Evolutionary conservation across 1,140 invertebrate species (phyloP).

Genomic region (Cheumatopsyche charites): DNA sequence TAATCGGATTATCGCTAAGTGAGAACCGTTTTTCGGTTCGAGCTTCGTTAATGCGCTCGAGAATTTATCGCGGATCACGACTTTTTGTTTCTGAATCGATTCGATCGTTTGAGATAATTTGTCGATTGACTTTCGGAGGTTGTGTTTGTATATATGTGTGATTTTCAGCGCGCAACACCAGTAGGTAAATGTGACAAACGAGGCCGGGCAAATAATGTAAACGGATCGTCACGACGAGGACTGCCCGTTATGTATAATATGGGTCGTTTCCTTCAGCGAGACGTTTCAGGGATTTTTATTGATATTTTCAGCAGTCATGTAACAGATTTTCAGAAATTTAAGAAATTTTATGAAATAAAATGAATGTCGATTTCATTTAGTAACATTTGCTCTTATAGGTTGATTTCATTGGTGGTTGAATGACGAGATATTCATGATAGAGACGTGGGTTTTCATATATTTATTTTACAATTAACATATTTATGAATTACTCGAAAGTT

Average conservation of each 20-base stretch:
- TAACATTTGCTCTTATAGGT: too few species aligned
- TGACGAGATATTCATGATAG: too few species aligned
- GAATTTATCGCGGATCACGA: background rate
- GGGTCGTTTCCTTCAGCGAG: conserved; percentile 34
- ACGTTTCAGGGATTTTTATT: background rate
- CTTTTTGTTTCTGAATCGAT: background rate
- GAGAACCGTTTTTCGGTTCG: too few species aligned
- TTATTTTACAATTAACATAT: too few species aligned
- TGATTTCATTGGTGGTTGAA: too few species aligned
- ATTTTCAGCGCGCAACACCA: background rate
- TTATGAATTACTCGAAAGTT: too few species aligned
- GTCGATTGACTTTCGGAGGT: background rate
- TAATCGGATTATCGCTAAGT: too few species aligned
- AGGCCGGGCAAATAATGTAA: conserved; percentile 41
- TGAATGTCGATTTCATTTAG: too few species aligned
- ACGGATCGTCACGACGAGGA: conserved; percentile 39
- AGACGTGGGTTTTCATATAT: too few species aligned
- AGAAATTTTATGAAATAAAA: background rate
- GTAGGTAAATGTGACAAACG: conserved; percentile 19
- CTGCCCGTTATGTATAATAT: conserved; percentile 44
- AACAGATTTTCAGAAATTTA: background rate
- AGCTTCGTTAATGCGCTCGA: background rate
- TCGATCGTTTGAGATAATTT: background rate
- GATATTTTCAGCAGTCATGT: too few species aligned
- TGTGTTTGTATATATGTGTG: background rate